Evolutionary conservation across 2,888 invertebrate species (phyloP).

Genomic region (Tenodera sinensis): DNA sequence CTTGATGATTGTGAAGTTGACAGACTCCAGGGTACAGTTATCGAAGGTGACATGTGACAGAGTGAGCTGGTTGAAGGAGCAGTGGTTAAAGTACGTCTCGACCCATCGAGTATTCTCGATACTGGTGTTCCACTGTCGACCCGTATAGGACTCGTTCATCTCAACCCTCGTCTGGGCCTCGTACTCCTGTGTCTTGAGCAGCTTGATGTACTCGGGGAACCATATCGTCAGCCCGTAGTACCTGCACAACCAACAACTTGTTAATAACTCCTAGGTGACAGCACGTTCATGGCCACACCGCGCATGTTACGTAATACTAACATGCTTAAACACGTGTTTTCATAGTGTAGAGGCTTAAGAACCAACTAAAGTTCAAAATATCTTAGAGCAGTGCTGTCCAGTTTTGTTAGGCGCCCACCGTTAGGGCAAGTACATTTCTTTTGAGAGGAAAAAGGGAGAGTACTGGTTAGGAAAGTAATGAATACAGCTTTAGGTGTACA

Average conservation of each 20-base stretch:
- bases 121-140: constrained; percentile 55
- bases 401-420: no score
- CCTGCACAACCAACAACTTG: constrained; percentile 38
- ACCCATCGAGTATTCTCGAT: constrained; percentile 61
- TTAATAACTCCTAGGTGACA: no score
- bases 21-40: constrained; percentile 66
- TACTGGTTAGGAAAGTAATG: no score
- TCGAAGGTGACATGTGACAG: constrained; percentile 69
- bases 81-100: constrained; percentile 58
- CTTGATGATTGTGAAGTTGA: constrained; percentile 67
- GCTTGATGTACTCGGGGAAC: constrained; percentile 54
- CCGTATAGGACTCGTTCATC: constrained; percentile 43
- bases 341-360: no score
- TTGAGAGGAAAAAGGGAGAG: no score
- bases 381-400: no score
- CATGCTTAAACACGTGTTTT: no score
- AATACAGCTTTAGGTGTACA: no score
- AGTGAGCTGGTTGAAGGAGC: constrained; percentile 63
- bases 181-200: constrained; percentile 44
- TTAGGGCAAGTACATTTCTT: no score
- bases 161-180: constrained; percentile 38
- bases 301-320: neutral
- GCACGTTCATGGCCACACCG: no score
- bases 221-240: constrained; percentile 56
- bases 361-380: no score